Evolutionary conservation across 2,113 vertebrate genomes (phyloP).

Genomic region (Corvus hawaiiensis): DNA sequence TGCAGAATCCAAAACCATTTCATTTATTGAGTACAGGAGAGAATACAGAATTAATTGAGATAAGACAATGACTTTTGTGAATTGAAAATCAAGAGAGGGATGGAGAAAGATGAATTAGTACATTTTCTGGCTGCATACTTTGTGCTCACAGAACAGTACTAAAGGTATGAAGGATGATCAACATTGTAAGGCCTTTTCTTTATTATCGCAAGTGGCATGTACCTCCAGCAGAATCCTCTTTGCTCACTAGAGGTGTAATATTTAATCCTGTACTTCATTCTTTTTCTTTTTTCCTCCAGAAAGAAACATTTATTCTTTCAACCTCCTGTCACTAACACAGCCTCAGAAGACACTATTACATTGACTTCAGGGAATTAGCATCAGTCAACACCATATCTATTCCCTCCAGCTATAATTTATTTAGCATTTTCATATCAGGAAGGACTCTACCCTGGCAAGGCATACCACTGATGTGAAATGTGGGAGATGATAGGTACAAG

Average conservation of each 20-base stretch:
- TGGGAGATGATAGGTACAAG: background rate
- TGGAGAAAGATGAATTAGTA: background rate
- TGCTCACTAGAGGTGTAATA: background rate
- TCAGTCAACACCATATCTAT: background rate
- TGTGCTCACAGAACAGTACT: background rate
- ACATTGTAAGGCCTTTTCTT: background rate
- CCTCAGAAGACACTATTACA: background rate
- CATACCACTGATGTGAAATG: background rate
- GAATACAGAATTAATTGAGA: background rate
- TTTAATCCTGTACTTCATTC: background rate
- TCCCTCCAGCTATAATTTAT: conserved; percentile 15
- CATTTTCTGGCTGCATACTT: background rate
- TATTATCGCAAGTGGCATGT: background rate
- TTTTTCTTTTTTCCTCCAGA: background rate
- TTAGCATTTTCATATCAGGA: conserved; percentile 9
- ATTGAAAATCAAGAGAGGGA: background rate
- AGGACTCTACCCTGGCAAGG: background rate
- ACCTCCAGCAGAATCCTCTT: background rate
- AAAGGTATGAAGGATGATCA: background rate
- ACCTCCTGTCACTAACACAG: background rate
- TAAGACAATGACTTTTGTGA: background rate
- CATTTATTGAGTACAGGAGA: background rate
- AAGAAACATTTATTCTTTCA: conserved; percentile 26
- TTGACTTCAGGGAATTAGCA: background rate
- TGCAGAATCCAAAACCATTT: background rate